A percentile compares a stretch with the other conserved stretches of the same genome.
These are phyloP conservation scores for Cercopithecus mona DNA, from an alignment of 2,113 vertebrate genomes.

Conservation along the genomic window DNA sequence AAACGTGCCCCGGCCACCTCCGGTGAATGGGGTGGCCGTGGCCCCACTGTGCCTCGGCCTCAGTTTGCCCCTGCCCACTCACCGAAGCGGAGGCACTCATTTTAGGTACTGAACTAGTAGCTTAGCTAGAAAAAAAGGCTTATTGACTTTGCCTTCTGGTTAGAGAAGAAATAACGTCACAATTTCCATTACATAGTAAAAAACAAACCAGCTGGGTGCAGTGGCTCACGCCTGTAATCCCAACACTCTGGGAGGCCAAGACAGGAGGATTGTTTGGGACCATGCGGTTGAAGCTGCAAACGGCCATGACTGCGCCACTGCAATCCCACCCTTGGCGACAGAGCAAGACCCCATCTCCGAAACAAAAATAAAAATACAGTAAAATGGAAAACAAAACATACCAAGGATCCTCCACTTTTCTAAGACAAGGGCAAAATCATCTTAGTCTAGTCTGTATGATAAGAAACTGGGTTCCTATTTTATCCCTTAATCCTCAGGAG, in stretches of 20 bases:
- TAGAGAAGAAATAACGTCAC: background rate
- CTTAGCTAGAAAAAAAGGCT: background rate
- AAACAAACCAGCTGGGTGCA: background rate
- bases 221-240: background rate
- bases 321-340: too few relatives aligned
- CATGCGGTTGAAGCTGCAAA: background rate
- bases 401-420: background rate
- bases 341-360: too few relatives aligned
- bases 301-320: too few relatives aligned
- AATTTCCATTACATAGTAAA: background rate
- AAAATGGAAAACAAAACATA: background rate
- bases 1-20: background rate
- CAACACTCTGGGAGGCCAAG: background rate
- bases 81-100: accelerated
- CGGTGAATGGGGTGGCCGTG: background rate
- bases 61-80: background rate
- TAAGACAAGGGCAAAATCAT: background rate
- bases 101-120: too few relatives aligned
- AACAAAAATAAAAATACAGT: too few relatives aligned
- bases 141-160: background rate
- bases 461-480: background rate
- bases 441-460: too few relatives aligned
- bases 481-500: background rate
- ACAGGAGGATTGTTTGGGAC: background rate
- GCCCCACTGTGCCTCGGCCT: background rate